Percentiles rank a stretch among this genome's conserved stretches.
Conservation (phyloP, 2,888 invertebrate species). For the Trypoxylon attenuatum region DNA sequence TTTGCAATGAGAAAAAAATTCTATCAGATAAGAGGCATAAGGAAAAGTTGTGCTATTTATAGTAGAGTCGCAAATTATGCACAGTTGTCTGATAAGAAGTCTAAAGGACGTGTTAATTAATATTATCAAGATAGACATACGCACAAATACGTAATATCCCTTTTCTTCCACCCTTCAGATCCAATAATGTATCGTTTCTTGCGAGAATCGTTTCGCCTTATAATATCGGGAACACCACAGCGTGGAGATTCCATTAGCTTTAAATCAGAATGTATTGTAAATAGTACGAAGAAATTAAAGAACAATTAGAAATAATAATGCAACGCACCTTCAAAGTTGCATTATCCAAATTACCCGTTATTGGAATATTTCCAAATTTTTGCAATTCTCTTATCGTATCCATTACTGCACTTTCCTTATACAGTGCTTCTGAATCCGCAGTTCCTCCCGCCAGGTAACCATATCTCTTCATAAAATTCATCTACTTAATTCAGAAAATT, state of each 20-base stretch:
- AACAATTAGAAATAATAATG: not conserved
- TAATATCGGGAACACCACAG: slow-evolving; percentile 18
- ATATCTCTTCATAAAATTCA: slow-evolving; percentile 82
- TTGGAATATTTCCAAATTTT: slow-evolving; percentile 81
- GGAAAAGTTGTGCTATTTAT: too few species aligned
- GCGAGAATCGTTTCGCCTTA: not conserved
- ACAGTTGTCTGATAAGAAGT: too few species aligned
- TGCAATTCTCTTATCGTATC: slow-evolving; percentile 82
- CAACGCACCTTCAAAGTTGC: slow-evolving; percentile 74
- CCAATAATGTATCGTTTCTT: slow-evolving; percentile 3
- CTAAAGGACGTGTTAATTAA: too few species aligned
- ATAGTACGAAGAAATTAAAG: not conserved
- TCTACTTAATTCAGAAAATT: slow-evolving; percentile 70
- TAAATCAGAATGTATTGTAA: not conserved
- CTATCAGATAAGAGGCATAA: too few species aligned
- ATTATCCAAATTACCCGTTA: slow-evolving; percentile 82
- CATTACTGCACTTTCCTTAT: slow-evolving; percentile 79
- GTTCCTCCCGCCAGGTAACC: slow-evolving; percentile 79
- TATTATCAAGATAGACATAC: slow-evolving; percentile 1
- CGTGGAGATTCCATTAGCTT: slow-evolving; percentile 23
- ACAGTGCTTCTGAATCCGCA: slow-evolving; percentile 78
- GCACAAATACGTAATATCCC: not conserved
- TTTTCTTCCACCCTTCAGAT: not conserved
- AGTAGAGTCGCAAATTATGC: too few species aligned
- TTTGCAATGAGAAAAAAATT: too few species aligned